Evolutionary conservation across 1,140 invertebrate species (phyloP).

Genomic region (Eumaeus atala): DNA sequence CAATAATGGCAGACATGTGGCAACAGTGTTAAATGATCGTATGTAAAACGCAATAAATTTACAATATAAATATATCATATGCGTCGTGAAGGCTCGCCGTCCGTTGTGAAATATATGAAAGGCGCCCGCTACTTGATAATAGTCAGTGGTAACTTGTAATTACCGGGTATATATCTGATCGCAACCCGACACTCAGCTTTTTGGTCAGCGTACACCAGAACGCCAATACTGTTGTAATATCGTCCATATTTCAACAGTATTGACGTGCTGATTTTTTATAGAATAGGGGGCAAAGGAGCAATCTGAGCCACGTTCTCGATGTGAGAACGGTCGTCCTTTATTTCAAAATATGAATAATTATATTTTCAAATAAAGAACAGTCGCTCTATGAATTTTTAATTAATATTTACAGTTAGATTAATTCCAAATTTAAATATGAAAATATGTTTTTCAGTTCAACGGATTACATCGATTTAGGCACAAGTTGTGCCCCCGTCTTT

Average conservation of each 20-base stretch:
- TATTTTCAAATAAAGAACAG: too few relatives aligned
- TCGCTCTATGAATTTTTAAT: too few relatives aligned
- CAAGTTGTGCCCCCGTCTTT: too few relatives aligned
- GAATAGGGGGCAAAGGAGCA: background rate
- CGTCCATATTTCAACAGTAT: conserved; percentile 11
- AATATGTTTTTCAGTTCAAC: too few relatives aligned
- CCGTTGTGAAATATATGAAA: conserved; percentile 64
- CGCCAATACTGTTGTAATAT: conserved; percentile 23
- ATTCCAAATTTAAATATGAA: too few relatives aligned
- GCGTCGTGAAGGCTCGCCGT: conserved; percentile 33
- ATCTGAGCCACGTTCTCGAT: too few relatives aligned
- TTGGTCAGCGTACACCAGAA: too few relatives aligned
- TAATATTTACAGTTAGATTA: too few relatives aligned
- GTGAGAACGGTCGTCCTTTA: conserved; percentile 1
- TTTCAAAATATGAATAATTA: conserved; percentile 8
- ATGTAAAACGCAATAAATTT: conserved; percentile 55
- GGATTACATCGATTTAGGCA: too few relatives aligned
- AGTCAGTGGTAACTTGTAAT: conserved; percentile 63
- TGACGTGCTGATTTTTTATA: conserved; percentile 9
- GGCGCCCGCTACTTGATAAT: conserved; percentile 66
- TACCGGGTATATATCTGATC: conserved; percentile 59
- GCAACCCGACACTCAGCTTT: conserved; percentile 41
- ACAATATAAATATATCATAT: conserved; percentile 64
- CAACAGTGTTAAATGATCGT: conserved; percentile 38
- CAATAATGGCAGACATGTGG: conserved; percentile 1